Percentiles rank a stretch among this genome's conserved stretches.
Evolutionary conservation across 2,113 vertebrate genomes (phyloP).

Genomic region (Otis tarda): DNA sequence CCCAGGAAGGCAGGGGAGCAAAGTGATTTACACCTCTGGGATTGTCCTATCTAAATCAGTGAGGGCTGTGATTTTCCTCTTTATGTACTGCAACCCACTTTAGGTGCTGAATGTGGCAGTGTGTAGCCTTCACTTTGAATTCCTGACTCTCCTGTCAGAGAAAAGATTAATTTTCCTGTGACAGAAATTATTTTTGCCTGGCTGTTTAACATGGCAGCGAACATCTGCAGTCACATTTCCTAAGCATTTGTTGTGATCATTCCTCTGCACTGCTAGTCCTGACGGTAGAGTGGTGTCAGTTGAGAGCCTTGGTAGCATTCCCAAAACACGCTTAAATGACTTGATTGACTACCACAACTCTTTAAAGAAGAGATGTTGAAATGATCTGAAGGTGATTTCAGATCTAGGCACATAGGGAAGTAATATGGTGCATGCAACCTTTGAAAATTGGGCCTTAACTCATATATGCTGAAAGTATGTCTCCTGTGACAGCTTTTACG

Average conservation of each 20-base stretch:
- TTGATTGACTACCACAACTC: not conserved
- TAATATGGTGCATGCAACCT: not conserved
- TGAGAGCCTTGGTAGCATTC: not conserved
- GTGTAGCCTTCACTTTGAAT: not conserved
- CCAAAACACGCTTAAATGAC: not conserved
- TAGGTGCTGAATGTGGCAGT: not conserved
- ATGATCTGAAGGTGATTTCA: not conserved
- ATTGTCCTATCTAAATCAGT: not conserved
- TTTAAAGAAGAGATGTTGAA: not conserved
- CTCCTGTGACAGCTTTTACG: not conserved
- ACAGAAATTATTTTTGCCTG: not conserved
- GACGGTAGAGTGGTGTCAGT: not conserved
- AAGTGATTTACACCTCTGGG: not conserved
- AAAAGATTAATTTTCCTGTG: not conserved
- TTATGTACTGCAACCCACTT: not conserved
- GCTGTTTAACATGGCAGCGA: not conserved
- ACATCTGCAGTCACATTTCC: constrained; percentile 5
- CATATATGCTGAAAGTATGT: not conserved
- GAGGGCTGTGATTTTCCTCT: not conserved
- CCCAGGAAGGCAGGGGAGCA: not conserved
- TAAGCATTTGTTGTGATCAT: not conserved
- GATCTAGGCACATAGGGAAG: not conserved
- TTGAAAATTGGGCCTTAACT: not conserved
- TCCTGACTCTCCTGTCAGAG: not conserved
- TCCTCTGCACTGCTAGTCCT: not conserved